phyloP scores from a whole-genome alignment of 2,888 invertebrate genomes.

The Noctua janthina region DNA sequence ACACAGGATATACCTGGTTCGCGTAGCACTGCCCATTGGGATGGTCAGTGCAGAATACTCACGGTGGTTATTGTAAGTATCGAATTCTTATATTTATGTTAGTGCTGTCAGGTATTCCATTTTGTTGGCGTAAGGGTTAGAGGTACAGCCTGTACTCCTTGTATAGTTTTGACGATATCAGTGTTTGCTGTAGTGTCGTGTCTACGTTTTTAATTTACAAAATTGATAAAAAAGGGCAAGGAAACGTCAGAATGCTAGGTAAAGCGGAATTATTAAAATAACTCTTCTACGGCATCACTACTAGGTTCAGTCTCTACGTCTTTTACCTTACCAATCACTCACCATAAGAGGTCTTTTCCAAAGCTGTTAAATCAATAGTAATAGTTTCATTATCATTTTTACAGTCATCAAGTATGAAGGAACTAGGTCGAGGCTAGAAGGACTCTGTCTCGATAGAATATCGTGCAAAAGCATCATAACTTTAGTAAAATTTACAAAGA shows the following conservation, averaged over 20 bases:
- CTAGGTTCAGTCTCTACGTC: slow-evolving; percentile 78
- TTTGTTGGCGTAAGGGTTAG: background rate
- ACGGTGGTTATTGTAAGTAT: background rate
- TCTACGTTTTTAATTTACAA: slow-evolving; percentile 70
- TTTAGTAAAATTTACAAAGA: slow-evolving; percentile 60
- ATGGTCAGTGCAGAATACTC: background rate
- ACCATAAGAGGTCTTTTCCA: slow-evolving; percentile 90
- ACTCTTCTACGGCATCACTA: slow-evolving; percentile 83
- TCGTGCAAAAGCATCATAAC: slow-evolving; percentile 78
- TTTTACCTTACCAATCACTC: slow-evolving; percentile 87
- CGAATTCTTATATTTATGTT: background rate
- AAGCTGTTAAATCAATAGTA: slow-evolving; percentile 88
- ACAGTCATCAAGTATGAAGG: slow-evolving; percentile 52
- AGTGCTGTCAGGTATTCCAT: background rate
- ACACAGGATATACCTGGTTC: background rate
- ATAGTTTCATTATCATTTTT: slow-evolving; percentile 74
- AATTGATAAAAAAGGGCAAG: slow-evolving; percentile 72
- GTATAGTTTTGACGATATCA: slow-evolving; percentile 34
- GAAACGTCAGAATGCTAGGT: slow-evolving; percentile 76
- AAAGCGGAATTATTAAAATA: slow-evolving; percentile 82
- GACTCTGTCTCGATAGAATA: slow-evolving; percentile 59
- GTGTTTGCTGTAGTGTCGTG: slow-evolving; percentile 73
- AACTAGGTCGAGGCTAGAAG: slow-evolving; percentile 51
- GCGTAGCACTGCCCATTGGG: background rate
- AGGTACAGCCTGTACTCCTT: slow-evolving; percentile 10